Evolutionary conservation across 2,113 vertebrate species (phyloP).

Genomic region (Nipponia nippon): DNA sequence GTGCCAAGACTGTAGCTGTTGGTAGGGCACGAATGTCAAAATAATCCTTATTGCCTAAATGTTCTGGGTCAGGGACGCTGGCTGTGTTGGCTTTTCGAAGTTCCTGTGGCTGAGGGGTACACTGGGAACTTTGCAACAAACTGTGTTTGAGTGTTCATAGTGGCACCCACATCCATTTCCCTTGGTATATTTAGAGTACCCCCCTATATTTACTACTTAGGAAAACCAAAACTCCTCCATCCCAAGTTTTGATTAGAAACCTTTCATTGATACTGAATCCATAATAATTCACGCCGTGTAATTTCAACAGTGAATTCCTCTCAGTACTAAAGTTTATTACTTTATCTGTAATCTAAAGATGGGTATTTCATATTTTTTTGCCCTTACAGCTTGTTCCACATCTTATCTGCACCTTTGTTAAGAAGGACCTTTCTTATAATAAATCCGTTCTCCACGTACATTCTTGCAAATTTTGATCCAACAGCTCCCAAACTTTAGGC

Average conservation of each 20-base stretch:
- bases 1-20: not conserved
- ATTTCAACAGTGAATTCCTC: not conserved
- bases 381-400: not conserved
- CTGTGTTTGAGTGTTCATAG: not conserved
- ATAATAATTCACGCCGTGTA: not conserved
- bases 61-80: not conserved
- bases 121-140: not conserved
- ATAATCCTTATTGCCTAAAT: not conserved
- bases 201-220: not conserved
- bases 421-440: not conserved
- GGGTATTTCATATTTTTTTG: not conserved
- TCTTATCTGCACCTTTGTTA: not conserved
- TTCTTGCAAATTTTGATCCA: not conserved
- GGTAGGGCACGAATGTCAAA: not conserved
- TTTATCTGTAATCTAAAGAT: not conserved
- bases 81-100: not conserved
- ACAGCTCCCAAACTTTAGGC: not conserved
- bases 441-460: not conserved
- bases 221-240: not conserved
- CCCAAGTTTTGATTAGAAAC: not conserved
- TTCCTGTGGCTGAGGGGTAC: not conserved
- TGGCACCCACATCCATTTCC: not conserved
- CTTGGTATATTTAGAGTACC: not conserved
- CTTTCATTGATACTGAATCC: not conserved
- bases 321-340: not conserved